Evolutionary conservation across 2,888 invertebrate species (phyloP), one percentile per base, ranked within the genome.

Genomic region (Mylabris sibirica): DNA sequence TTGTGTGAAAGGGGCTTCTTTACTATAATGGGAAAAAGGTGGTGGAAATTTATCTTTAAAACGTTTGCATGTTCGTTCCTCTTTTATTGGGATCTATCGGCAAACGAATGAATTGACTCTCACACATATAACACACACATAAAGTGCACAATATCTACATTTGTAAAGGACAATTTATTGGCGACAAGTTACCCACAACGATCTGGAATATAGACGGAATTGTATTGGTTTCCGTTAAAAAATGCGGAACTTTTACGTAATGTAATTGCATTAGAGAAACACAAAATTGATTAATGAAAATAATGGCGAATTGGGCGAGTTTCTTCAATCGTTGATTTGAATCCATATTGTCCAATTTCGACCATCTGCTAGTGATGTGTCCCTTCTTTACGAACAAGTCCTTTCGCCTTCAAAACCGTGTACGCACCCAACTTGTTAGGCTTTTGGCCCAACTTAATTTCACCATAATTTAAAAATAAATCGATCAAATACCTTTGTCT

Each of bases 111-210:
- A 44, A 44, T 44, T 44, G 44, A 17, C n/a, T 38, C 12, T 2
- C 44, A 44, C 44, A 44, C n/a, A 4, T n/a, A n/a, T n/a, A n/a
- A 44, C 17, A 44, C 12, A 12, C 44, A 44, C 6, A 44, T 17
- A n/a, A 8, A 44, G 44, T 44, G 44, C 44, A 44, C 44, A 44
- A 44, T 44, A 44, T 44, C 44, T 44, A 44, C 44, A 44, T 44
- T 44, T 44, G 44, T 44, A 44, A 44, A 17, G 44, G 8, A 44
- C 44, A 44, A 44, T 44, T 44, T 44, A 17, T 17, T 38, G 12
- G 38, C 12, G 12, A 44, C 44, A 44, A 44, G 12, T 38, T 38
- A 12, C 38, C 38, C 4, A 11, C n/a, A 6, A 44, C 30, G 30
- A 30, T 30, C 30, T 4, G 8, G 8, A 30, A 30, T 30, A 30